Percentiles rank a stretch among this genome's conserved stretches.
These are phyloP conservation scores for Bagarius yarrelli DNA, from an alignment of 2,113 vertebrate genomes.

Conservation along the genomic window DNA sequence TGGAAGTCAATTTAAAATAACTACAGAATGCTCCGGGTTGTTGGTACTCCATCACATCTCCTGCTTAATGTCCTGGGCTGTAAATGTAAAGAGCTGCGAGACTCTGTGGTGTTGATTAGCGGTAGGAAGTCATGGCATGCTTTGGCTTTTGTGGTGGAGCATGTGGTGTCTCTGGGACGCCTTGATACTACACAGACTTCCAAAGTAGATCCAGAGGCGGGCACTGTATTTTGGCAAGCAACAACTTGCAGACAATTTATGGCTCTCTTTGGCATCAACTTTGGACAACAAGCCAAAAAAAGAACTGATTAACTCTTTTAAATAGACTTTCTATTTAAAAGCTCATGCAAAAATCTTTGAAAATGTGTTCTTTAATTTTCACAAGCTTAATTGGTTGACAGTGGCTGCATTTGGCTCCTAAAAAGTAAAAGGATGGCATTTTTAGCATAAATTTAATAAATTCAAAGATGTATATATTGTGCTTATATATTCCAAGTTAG, in stretches of 20 bases:
- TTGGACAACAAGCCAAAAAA: background rate
- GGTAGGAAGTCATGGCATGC: slow-evolving; percentile 28
- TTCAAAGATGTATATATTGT: no score
- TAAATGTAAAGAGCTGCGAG: slow-evolving; percentile 16
- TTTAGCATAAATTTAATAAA: background rate
- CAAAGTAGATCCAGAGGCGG: slow-evolving; percentile 12
- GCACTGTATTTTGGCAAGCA: slow-evolving; percentile 13
- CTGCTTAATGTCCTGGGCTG: slow-evolving; percentile 19
- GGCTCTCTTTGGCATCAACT: slow-evolving; percentile 14
- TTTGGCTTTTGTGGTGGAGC: slow-evolving; percentile 28
- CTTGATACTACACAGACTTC: slow-evolving; percentile 9
- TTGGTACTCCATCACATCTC: slow-evolving; percentile 15
- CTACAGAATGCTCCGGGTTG: slow-evolving; percentile 5
- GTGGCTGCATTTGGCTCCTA: background rate
- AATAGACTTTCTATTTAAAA: background rate
- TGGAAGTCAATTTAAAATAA: slow-evolving; percentile 46
- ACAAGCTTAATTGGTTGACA: background rate
- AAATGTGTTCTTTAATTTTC: background rate
- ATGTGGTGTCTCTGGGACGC: slow-evolving; percentile 30
- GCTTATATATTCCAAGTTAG: no score
- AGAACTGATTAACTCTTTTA: no score
- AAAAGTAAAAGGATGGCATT: background rate
- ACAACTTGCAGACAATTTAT: slow-evolving; percentile 23
- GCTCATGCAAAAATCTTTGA: no score
- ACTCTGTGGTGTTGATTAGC: slow-evolving; percentile 28